A percentile compares a stretch with the other conserved stretches of the same genome.
These are phyloP conservation scores for Enoplosus armatus DNA, from an alignment of 2,797 vertebrate species.

Conservation along the genomic window DNA sequence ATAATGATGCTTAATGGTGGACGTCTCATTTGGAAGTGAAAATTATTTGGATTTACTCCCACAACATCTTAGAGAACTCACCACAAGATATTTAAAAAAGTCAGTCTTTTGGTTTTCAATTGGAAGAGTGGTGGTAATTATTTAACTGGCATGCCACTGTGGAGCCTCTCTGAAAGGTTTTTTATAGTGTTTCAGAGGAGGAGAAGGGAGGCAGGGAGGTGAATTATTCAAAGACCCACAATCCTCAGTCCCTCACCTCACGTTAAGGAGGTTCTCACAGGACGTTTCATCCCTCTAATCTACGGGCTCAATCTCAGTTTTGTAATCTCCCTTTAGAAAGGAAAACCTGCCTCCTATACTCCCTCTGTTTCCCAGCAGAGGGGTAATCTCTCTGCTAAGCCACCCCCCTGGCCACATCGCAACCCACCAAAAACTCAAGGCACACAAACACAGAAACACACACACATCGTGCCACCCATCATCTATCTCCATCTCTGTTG, in stretches of 20 bases:
- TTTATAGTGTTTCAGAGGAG: background rate
- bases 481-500: slow-evolving; percentile 52
- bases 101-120: background rate
- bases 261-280: slow-evolving; percentile 45
- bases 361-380: slow-evolving; percentile 44
- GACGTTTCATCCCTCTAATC: slow-evolving; percentile 62
- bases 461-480: slow-evolving; percentile 39
- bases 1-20: background rate
- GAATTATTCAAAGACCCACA: slow-evolving; percentile 43
- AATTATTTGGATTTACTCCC: background rate
- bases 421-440: slow-evolving; percentile 40
- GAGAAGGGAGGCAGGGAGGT: background rate
- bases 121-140: background rate
- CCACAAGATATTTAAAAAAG: background rate
- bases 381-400: slow-evolving; percentile 58
- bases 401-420: slow-evolving; percentile 12
- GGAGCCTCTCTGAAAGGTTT: slow-evolving; percentile 13
- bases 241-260: slow-evolving; percentile 12
- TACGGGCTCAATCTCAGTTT: slow-evolving; percentile 56
- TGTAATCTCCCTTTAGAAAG: slow-evolving; percentile 62
- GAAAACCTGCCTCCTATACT: slow-evolving; percentile 39
- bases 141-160: no score
- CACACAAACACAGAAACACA: slow-evolving; percentile 25
- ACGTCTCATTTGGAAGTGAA: background rate
- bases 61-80: background rate